These are phyloP conservation scores for Merodon equestris DNA, from an alignment of 2,888 invertebrate species.

Conservation along the genomic window DNA sequence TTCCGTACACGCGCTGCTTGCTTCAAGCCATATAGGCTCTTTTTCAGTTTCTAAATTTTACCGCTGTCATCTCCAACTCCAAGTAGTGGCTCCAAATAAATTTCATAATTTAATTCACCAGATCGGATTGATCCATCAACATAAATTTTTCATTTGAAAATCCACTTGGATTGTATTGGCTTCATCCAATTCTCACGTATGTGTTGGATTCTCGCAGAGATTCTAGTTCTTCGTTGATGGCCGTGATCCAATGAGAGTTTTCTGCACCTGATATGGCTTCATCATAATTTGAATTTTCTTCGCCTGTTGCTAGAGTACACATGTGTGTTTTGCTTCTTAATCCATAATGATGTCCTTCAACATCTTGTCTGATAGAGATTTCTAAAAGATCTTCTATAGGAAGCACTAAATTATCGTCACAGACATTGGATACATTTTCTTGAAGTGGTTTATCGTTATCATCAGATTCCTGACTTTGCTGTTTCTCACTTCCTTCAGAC, in stretches of 20 bases:
- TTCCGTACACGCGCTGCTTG: too few species aligned
- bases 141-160: conserved; percentile 19
- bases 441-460: conserved; percentile 7
- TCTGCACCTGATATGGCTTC: conserved; percentile 23
- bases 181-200: conserved; percentile 15
- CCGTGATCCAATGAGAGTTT: conserved; percentile 21
- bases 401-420: conserved; percentile 4
- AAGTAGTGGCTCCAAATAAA: too few species aligned
- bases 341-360: conserved; percentile 12
- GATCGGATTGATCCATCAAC: neutral
- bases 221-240: conserved; percentile 19
- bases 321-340: conserved; percentile 18
- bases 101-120: too few species aligned
- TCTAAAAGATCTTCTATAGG: conserved; percentile 14
- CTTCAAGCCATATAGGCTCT: too few species aligned
- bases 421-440: conserved; percentile 12
- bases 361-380: neutral
- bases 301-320: conserved; percentile 15
- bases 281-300: conserved; percentile 18
- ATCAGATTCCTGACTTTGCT: too few species aligned
- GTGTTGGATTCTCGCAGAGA: conserved; percentile 11
- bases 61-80: too few species aligned
- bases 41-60: too few species aligned
- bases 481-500: too few species aligned
- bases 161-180: conserved; percentile 20